A percentile compares a stretch with the other conserved stretches of the same genome.
These are phyloP conservation scores for Acholoe squamosa DNA, from an alignment of 2,888 invertebrate species.

Conservation along the genomic window DNA sequence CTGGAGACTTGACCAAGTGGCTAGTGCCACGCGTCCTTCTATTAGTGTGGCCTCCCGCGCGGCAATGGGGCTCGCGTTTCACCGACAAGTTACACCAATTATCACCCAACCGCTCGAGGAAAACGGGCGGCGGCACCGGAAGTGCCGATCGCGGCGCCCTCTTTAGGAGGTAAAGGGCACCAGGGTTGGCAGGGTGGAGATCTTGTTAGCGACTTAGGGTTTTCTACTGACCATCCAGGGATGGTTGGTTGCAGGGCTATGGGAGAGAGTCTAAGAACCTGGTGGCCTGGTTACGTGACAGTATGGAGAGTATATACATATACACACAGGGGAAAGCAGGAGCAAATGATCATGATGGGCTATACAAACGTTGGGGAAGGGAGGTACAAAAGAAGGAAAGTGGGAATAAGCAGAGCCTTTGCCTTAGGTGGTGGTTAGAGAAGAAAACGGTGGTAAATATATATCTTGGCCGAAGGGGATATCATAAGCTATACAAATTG, in stretches of 20 bases:
- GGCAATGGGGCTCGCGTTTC: conserved; percentile 15
- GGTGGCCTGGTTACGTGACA: not conserved
- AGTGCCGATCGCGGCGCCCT: conserved; percentile 37
- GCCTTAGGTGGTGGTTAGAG: no score
- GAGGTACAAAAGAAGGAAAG: no score
- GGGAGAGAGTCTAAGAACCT: not conserved
- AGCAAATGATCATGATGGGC: no score
- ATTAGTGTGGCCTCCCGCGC: not conserved
- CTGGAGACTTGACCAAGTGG: not conserved
- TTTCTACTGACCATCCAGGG: not conserved
- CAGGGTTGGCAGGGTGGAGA: not conserved
- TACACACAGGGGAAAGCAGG: no score
- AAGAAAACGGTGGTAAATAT: no score
- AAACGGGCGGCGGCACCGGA: conserved; percentile 29
- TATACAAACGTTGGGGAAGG: no score
- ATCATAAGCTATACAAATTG: no score
- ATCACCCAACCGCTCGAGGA: not conserved
- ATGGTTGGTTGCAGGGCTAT: not conserved
- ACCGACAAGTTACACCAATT: conserved; percentile 29
- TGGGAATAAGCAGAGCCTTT: no score
- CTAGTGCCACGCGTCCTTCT: not conserved
- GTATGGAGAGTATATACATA: no score
- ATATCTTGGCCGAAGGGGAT: no score
- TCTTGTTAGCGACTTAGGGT: not conserved
- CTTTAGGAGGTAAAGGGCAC: conserved; percentile 15